Evolutionary conservation across 1,140 invertebrate genomes (phyloP).

Genomic region (Drosophila ercepeae): DNA sequence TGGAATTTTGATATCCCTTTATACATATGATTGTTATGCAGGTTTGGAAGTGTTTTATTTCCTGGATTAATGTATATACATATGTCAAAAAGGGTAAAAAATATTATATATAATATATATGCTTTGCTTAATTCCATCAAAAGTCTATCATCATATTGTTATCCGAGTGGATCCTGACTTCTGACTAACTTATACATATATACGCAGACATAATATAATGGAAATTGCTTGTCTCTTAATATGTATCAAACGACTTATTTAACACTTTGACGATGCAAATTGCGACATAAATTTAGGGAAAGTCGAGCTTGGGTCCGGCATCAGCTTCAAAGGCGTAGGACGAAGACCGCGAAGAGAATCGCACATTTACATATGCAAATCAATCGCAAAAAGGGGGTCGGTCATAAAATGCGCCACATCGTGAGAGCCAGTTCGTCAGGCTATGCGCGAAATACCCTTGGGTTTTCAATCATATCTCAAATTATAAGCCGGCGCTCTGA

Average conservation of each 20-base stretch:
- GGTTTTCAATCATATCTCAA: slow-evolving; percentile 81
- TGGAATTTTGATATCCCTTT: too few relatives aligned
- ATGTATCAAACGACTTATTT: slow-evolving; percentile 79
- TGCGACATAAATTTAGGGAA: slow-evolving; percentile 72
- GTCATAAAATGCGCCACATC: slow-evolving; percentile 16
- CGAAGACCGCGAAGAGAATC: slow-evolving; percentile 20
- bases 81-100: not conserved
- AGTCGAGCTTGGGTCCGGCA: slow-evolving; percentile 15
- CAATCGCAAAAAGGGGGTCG: not conserved
- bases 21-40: too few relatives aligned
- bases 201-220: slow-evolving; percentile 65
- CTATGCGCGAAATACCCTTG: slow-evolving; percentile 64
- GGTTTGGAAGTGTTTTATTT: too few relatives aligned
- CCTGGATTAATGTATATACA: too few relatives aligned
- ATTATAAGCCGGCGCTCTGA: slow-evolving; percentile 69
- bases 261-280: slow-evolving; percentile 76
- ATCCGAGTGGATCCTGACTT: slow-evolving; percentile 32
- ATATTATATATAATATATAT: slow-evolving; percentile 33
- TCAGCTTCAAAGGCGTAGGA: slow-evolving; percentile 29
- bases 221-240: slow-evolving; percentile 77
- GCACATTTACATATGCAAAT: slow-evolving; percentile 63
- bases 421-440: slow-evolving; percentile 15
- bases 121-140: slow-evolving; percentile 45
- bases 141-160: slow-evolving; percentile 65
- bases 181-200: slow-evolving; percentile 37